Percentiles rank a stretch among this genome's conserved stretches.
Evolutionary conservation across 2,113 vertebrate genomes (phyloP).

Genomic region (Ictalurus furcatus): DNA sequence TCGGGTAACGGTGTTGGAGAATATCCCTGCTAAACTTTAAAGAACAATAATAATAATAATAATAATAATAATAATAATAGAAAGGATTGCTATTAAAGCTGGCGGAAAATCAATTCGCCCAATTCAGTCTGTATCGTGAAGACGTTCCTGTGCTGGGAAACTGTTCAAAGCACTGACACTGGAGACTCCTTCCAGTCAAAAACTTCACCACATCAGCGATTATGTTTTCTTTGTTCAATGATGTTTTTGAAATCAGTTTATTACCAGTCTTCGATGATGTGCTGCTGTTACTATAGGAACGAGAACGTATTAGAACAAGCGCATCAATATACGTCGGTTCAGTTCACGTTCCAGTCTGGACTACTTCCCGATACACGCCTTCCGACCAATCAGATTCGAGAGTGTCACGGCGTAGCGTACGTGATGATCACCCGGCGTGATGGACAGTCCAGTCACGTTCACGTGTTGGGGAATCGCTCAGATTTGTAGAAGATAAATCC

Average conservation of each 20-base stretch:
- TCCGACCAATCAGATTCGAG: background rate
- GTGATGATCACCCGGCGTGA: background rate
- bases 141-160: background rate
- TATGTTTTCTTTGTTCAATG: too few relatives aligned
- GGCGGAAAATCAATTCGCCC: background rate
- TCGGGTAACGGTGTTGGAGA: background rate
- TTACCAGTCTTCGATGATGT: background rate
- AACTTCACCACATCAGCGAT: background rate
- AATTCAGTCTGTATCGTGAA: background rate
- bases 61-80: too few relatives aligned
- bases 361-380: background rate
- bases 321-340: background rate
- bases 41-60: too few relatives aligned
- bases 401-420: background rate
- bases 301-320: background rate
- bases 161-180: background rate
- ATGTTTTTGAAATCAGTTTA: background rate
- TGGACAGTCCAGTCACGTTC: background rate
- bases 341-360: too few relatives aligned
- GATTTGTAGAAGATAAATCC: background rate
- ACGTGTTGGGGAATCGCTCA: background rate
- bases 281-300: background rate
- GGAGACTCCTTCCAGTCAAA: background rate
- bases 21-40: background rate
- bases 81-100: too few relatives aligned